A percentile compares a stretch with the other conserved stretches of the same genome.
Evolutionary conservation across 1,140 invertebrate genomes (phyloP).

Genomic region (Carposina sasakii): DNA sequence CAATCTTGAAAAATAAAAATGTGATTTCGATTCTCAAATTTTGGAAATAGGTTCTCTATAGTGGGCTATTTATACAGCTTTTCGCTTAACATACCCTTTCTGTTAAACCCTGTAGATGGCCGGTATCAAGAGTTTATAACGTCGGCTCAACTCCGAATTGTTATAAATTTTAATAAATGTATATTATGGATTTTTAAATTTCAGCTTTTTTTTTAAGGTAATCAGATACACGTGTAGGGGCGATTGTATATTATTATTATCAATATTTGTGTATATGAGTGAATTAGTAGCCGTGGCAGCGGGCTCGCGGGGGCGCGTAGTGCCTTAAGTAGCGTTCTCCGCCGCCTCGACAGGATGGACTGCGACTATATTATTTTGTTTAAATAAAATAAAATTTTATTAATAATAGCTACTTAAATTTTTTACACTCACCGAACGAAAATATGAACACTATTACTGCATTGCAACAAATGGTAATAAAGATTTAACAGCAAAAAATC

Average conservation of each 20-base stretch:
- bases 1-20: no score
- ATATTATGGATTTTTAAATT: conserved; percentile 60
- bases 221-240: conserved; percentile 56
- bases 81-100: no score
- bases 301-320: conserved; percentile 19
- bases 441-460: no score
- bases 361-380: conserved; percentile 65
- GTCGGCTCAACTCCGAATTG: conserved; percentile 39
- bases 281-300: conserved; percentile 18
- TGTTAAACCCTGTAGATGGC: conserved; percentile 27
- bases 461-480: no score
- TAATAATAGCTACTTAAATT: no score
- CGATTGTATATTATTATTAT: conserved; percentile 58
- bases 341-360: conserved; percentile 30
- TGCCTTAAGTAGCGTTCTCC: no score
- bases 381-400: conserved; percentile 65
- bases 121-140: conserved; percentile 27
- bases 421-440: no score
- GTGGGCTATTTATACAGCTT: no score
- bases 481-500: no score
- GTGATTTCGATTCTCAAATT: no score
- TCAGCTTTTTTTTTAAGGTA: conserved; percentile 63
- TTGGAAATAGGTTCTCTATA: no score
- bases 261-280: conserved; percentile 62
- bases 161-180: conserved; percentile 52